Base-by-base conservation (phyloP, 1,140 invertebrate species). In the Berghia stephanieae region DNA sequence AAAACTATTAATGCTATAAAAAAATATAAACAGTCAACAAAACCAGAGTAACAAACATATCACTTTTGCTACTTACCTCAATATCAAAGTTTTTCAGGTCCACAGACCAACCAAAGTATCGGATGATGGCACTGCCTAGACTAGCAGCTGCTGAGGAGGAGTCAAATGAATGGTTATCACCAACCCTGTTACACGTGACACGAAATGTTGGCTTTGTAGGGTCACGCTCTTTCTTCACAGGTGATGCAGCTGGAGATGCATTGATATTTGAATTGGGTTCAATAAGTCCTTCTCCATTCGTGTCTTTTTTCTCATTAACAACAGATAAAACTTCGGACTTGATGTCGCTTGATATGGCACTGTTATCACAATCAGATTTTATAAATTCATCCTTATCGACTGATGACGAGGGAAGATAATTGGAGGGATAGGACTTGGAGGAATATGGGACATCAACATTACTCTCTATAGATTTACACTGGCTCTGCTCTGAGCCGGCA, bases 101-200 rank as follows among this genome's bases (percentile, higher is more conserved):
- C 4, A 92, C 92, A 75, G 91, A 89, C 92, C 92, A 93, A 27
- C 89, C 80, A 84, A 91, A 92, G 76, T 89, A 89, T 77, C 91
- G 90, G 79, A 92, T 90, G 34, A 93, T 81, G 75, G 87, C 87
- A 43, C 90, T 91, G 31, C 92, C 92, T 82, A 92, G 90, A 68
- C 84, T 83, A 40, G 83, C 82, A 1, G 91, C 91, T 31, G 90
- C 91, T 69, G 92, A 90, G 79, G 88, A 89, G 0, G 92, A 93
- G 77, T 90, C 86, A 85, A 93, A 92, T 3, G 82, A 82, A 84
- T 93, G 92, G 27, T 85, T 81, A 34, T 88, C 87, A 0, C 92
- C 92, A 67, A 77, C 84, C 66, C 92, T 86, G 77, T 92, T 89
- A 79, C 92, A 92, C 0, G 92, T 92, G 4, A 91, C 92, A 77